Conservation (phyloP, 2,797 vertebrate species). For the Brotula barbata region DNA sequence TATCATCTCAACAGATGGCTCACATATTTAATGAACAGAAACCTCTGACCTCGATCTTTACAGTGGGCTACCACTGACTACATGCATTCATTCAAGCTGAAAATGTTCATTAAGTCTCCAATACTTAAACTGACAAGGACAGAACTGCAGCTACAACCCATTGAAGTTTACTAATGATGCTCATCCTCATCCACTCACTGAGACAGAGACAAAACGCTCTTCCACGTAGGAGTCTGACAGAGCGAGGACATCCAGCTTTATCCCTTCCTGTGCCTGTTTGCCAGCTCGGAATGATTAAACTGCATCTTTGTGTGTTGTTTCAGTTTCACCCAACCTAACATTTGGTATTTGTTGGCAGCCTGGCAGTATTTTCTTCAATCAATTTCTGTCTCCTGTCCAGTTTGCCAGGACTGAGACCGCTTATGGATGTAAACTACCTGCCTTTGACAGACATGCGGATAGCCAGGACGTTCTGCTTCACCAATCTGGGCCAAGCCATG, state of each 20-base stretch:
- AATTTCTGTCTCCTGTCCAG: constrained; percentile 72
- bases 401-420: constrained; percentile 93
- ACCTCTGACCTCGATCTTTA: not conserved
- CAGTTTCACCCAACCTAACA: too few species aligned
- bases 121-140: not conserved
- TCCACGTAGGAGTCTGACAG: constrained; percentile 52
- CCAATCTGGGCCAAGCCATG: constrained; percentile 95
- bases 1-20: too few species aligned
- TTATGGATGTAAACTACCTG: constrained; percentile 98
- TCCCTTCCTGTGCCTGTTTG: constrained; percentile 17
- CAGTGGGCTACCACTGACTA: not conserved
- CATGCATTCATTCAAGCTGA: not conserved
- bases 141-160: not conserved
- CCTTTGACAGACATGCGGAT: constrained; percentile 98
- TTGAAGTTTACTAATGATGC: constrained; percentile 15
- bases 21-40: not conserved
- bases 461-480: constrained; percentile 99
- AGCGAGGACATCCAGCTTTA: constrained; percentile 37
- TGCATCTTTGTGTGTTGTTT: constrained; percentile 8
- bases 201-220: constrained; percentile 30
- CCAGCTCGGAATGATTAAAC: not conserved
- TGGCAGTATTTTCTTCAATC: not conserved
- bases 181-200: constrained; percentile 50
- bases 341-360: not conserved
- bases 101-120: too few species aligned